Evolutionary conservation across 2,113 vertebrate genomes (phyloP).

Genomic region (Channa argus): DNA sequence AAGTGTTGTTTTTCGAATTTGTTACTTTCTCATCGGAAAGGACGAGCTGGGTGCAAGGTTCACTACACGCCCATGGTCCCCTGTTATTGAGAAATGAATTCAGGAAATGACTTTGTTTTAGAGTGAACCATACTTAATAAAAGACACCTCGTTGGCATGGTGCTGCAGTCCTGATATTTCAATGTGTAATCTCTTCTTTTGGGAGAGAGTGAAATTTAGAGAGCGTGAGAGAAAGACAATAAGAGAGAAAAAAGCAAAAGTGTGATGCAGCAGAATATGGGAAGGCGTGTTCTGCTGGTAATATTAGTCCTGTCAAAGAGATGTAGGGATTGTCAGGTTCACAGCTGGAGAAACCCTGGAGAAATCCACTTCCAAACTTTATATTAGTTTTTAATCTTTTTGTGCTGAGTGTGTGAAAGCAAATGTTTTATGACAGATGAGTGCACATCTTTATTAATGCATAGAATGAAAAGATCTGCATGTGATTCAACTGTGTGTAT

Average conservation of each 20-base stretch:
- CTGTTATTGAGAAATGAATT: conserved; percentile 57
- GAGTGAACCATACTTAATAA: conserved; percentile 48
- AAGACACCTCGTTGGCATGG: conserved; percentile 53
- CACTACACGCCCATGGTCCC: conserved; percentile 46
- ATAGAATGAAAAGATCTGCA: no score
- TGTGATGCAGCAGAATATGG: not conserved
- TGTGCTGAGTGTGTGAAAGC: no score
- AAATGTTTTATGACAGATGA: no score
- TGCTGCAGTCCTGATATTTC: conserved; percentile 35
- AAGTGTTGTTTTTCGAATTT: not conserved
- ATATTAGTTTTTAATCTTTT: conserved; percentile 14
- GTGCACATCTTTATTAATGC: no score
- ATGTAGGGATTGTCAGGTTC: conserved; percentile 31
- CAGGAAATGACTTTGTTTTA: conserved; percentile 64
- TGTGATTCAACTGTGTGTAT: no score
- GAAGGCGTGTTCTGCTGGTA: conserved; percentile 16
- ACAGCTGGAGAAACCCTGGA: conserved; percentile 35
- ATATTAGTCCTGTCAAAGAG: conserved; percentile 11
- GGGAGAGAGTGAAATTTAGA: conserved; percentile 20
- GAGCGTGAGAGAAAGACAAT: conserved; percentile 24
- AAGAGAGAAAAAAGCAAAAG: no score
- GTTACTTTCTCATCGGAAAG: conserved; percentile 61
- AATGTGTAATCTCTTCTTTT: conserved; percentile 44
- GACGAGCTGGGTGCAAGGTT: conserved; percentile 18
- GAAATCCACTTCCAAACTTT: conserved; percentile 20